Evolutionary conservation across 2,888 invertebrate genomes (phyloP).

Genomic region (Phania funesta): DNA sequence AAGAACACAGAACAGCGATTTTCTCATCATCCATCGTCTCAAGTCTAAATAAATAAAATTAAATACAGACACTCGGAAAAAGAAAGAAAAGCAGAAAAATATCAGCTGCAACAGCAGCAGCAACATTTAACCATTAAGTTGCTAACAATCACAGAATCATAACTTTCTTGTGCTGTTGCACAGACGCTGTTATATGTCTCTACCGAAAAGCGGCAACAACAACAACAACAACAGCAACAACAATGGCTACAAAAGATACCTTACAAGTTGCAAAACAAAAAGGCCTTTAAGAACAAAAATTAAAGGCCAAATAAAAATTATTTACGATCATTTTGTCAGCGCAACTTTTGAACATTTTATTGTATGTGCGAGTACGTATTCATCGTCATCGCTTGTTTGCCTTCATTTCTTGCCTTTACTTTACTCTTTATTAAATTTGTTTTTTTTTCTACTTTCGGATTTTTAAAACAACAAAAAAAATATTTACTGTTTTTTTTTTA

Average conservation of each 20-base stretch:
- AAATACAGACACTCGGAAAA: slow-evolving; percentile 14
- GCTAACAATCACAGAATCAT: slow-evolving; percentile 40
- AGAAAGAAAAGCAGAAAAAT: not conserved
- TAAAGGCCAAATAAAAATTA: slow-evolving; percentile 75
- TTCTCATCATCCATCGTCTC: slow-evolving; percentile 54
- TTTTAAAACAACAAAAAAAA: not conserved
- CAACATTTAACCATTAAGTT: slow-evolving; percentile 46
- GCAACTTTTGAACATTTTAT: slow-evolving; percentile 61
- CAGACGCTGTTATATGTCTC: slow-evolving; percentile 1
- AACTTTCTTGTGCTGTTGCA: slow-evolving; percentile 25
- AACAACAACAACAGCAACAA: slow-evolving; percentile 22
- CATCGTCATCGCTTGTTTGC: slow-evolving; percentile 46
- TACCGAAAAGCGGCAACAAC: slow-evolving; percentile 48
- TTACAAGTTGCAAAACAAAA: slow-evolving; percentile 57
- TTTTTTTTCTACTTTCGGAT: slow-evolving; percentile 23
- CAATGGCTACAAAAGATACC: slow-evolving; percentile 38
- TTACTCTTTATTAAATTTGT: slow-evolving; percentile 26
- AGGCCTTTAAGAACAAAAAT: slow-evolving; percentile 33
- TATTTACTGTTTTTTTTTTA: slow-evolving; percentile 1
- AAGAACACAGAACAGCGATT: slow-evolving; percentile 40
- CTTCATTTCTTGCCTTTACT: slow-evolving; percentile 12
- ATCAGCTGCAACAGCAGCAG: slow-evolving; percentile 52
- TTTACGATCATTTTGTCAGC: slow-evolving; percentile 79
- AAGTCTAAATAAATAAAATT: slow-evolving; percentile 28
- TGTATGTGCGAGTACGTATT: not conserved